Base-by-base conservation (phyloP, 2,113 vertebrate species). In the Callocephalon fimbriatum region DNA sequence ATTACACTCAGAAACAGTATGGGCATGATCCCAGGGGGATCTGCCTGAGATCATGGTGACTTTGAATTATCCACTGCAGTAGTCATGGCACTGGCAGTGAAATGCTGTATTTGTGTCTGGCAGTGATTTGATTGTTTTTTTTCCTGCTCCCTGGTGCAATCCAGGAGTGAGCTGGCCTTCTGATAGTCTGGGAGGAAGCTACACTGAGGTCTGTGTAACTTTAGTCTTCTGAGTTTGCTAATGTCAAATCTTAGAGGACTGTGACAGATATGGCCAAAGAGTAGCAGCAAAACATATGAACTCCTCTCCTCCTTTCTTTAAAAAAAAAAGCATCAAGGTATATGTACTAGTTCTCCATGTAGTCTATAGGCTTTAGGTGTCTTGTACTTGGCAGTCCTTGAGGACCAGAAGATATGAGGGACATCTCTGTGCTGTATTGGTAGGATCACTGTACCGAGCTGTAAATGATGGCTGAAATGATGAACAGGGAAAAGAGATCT, bases 331-430 rank as follows among this genome's bases (percentile, higher is more conserved):
- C 19, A n/a, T 51, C 9, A 48, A 7, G 15, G 42, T 31, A 8
- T 2, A 21, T 2, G 9, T 32, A 3, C 23, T 42, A 21, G 25
- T 9, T 77, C 17, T 32, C 5, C 6, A 17, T 7, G 7, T 17
- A 51, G 40, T 31, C 54, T 87, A 15, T 25, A 58, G 45, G n/a
- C 31, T 38, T 83, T n/a, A 72, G 22, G 25, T 58, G 20, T 62
- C 27, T 56, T 50, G 11, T 31, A 15, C 40, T 19, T 76, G 61
- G 19, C 16, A 35, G 0, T 38, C 89, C 20, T 20, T 65, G 62
- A 88, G 66, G 73, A 7, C 37, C 40, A 87, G 22, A 40, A 72
- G 25, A 27, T 13, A 9, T 2, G 37, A 56, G 40, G 9, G 15
- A 86, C 51, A 3, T 12, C 17, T 86, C 54, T 74, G 19, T 3